Base-by-base conservation (phyloP, 2,113 vertebrate species). In the Perccottus glenii region DNA sequence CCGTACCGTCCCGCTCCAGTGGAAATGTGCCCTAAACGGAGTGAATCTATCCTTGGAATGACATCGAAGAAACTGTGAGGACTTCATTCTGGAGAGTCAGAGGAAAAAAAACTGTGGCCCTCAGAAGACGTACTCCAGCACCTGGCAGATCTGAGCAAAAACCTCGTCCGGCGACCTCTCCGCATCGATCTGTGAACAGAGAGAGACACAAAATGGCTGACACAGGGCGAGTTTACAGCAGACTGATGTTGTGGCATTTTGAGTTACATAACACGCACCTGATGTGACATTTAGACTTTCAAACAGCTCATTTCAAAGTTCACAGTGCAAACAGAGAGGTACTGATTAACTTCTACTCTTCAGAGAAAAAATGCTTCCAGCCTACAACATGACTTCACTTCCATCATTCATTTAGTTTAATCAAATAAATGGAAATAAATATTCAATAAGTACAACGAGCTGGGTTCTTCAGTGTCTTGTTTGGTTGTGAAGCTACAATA, bases 141-240 rank as follows among this genome's bases (percentile, higher is more conserved):
- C 90, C 87, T 87, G 78, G 87, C 96, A 96, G 85, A 96, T 87
- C 88, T 94, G 94, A 81, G 92, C 84, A 60, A 96, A 96, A 81
- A 95, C 95, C 32, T 96, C 93, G 0, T 96, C 94, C 2, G 93
- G 93, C 1, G 92, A 88, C 82, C 89, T 89, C 82, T 98, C 98
- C 0, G 94, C 96, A 57, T 98, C 95, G 55, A 98, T 88, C 98
- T 99, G 64, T 61, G 66, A 78, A 77, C 5, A 3, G 75, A 82
- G 52, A 27, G 9, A 5, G 15, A n/a, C 27, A 76, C 57, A 75
- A 53, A 58, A 14, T 4, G 43, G 10, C 35, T 43, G 45, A 69
- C 46, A 66, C 5, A 27, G 62, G 40, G 27, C 40, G 15, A 59
- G 64, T 82, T 40, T 61, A 3, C 44, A 59, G 14, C 49, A 55